These are phyloP conservation scores for Brienomyrus longianalis DNA, from an alignment of 2,113 vertebrate species.

Conservation along the genomic window DNA sequence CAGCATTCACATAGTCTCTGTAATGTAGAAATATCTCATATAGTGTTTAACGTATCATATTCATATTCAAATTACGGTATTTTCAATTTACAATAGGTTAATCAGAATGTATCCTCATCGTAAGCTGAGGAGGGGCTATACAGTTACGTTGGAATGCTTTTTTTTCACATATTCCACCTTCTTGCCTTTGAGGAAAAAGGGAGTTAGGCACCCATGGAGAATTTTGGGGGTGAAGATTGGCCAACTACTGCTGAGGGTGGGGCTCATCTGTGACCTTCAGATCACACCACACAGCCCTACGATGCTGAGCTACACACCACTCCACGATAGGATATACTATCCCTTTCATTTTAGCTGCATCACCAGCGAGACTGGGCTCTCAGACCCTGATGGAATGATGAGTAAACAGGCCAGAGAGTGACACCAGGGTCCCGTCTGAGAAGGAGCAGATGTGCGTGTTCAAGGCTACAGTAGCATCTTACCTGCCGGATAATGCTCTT, in stretches of 20 bases:
- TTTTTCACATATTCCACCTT: background rate
- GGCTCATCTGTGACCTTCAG: background rate
- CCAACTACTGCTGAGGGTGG: background rate
- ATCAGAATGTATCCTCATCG: too few species aligned
- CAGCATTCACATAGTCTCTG: too few species aligned
- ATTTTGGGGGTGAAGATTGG: background rate
- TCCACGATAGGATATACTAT: background rate
- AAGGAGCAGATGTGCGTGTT: background rate
- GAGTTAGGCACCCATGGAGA: background rate
- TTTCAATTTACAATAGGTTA: too few species aligned
- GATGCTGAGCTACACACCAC: background rate
- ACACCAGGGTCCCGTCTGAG: background rate
- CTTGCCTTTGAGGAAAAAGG: too few species aligned
- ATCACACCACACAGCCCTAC: background rate
- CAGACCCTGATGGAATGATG: background rate
- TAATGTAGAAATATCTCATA: too few species aligned
- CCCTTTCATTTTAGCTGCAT: background rate
- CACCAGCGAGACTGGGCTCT: background rate
- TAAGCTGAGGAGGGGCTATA: background rate
- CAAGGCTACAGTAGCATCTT: background rate
- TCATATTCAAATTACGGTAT: too few species aligned
- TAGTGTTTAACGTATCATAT: too few species aligned
- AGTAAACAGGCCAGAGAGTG: background rate
- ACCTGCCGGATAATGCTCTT: slow-evolving; percentile 92
- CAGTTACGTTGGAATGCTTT: background rate